Base-by-base conservation (phyloP, 2,113 vertebrate species). In the Pogonocichla stellata region DNA sequence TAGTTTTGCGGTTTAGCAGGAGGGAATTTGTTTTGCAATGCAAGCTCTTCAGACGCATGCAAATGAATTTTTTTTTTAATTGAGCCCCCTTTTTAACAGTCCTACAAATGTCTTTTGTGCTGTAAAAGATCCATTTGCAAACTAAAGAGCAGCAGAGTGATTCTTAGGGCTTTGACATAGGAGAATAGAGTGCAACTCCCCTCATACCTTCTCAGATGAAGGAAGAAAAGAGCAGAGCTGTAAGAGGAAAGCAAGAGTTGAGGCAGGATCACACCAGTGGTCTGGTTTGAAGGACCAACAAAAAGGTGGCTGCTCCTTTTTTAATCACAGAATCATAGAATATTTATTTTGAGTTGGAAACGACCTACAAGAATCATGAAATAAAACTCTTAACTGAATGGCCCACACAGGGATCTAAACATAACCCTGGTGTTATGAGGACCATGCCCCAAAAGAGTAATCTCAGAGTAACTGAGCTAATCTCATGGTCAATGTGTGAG, bases 1-100 rank as follows among this genome's bases (percentile, higher is more conserved):
- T 40, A n/a, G 28, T 38, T 53, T 75, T 88, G 38, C 26, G 66
- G 33, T 14, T 91, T 58, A 80, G 28, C 48, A 87, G 16, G 26
- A 71, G 25, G 72, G 22, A 90, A 93, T 58, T 84, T 84, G 72
- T 85, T 92, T 84, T 86, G 38, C 18, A 69, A 20, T 42, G 36
- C 8, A 34, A 69, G 19, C 7, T 57, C 28, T 82, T 93, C 57
- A 79, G 79, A 80, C 8, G 38, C 29, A 61, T 15, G 10, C 17
- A 83, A 60, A 81, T 28, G 8, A 91, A 88, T 51, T 51, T 43
- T 6, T 43, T 7, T 84, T 90, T 79, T 65, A 81, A 73, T 48
- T 77, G 51, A 95, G 4, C 1, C 16, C 6, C 2, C 16, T 45
- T 82, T 80, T 79, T 43, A 88, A 70, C 33, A 65, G 36, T 19